Evolutionary conservation across 2,888 invertebrate genomes (phyloP).

Genomic region (Dynastes tityus): DNA sequence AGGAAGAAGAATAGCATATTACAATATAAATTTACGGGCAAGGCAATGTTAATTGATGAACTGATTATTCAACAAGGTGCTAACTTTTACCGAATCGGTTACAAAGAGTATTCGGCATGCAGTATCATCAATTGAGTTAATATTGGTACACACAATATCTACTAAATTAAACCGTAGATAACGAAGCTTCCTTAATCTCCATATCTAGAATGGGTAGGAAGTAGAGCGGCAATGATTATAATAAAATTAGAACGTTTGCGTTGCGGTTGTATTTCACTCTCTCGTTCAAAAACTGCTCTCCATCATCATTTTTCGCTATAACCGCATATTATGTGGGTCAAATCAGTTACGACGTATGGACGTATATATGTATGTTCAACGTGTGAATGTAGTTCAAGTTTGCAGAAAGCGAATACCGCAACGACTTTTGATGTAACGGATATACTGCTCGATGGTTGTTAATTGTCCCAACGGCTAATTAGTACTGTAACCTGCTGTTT

Average conservation of each 20-base stretch:
- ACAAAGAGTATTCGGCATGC: too few relatives aligned
- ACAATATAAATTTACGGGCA: too few relatives aligned
- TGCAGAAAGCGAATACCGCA: conserved; percentile 49
- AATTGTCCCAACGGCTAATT: conserved; percentile 36
- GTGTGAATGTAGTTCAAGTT: conserved; percentile 48
- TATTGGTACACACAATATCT: too few relatives aligned
- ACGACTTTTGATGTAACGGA: conserved; percentile 29
- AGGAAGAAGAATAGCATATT: too few relatives aligned
- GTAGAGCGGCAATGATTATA: not conserved
- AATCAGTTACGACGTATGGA: conserved; percentile 27
- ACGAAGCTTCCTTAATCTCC: too few relatives aligned
- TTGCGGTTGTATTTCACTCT: conserved; percentile 28
- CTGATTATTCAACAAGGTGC: too few relatives aligned
- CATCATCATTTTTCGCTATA: conserved; percentile 30
- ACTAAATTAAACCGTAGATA: too few relatives aligned
- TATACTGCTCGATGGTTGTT: conserved; percentile 24
- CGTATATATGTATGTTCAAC: not conserved
- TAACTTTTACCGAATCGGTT: too few relatives aligned
- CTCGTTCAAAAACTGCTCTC: conserved; percentile 22
- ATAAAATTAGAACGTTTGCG: conserved; percentile 1
- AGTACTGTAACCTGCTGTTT: not conserved
- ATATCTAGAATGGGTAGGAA: too few relatives aligned
- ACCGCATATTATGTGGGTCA: conserved; percentile 42
- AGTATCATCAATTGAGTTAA: too few relatives aligned
- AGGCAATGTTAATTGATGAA: too few relatives aligned